Evolutionary conservation across 2,888 invertebrate genomes (phyloP).

Genomic region (Hyppa rectilinea): DNA sequence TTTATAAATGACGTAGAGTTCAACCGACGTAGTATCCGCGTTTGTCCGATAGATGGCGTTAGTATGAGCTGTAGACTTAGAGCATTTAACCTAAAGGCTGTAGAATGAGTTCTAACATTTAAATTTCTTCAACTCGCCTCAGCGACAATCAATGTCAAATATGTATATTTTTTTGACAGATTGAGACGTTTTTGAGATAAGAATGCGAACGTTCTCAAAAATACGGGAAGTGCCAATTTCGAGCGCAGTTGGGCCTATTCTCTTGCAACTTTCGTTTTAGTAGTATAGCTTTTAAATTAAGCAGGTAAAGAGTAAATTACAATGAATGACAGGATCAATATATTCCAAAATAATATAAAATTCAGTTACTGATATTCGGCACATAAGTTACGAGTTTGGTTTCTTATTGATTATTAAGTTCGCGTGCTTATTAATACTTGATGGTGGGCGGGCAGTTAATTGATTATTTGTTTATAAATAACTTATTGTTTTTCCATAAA

Average conservation of each 20-base stretch:
- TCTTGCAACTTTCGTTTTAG: background rate
- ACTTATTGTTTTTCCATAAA: background rate
- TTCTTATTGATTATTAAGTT: background rate
- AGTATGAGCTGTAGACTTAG: background rate
- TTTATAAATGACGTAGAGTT: background rate
- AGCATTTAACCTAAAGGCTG: no score
- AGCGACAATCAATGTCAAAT: background rate
- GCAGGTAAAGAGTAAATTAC: background rate
- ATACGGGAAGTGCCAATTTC: background rate
- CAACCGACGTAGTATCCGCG: background rate
- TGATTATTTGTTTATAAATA: background rate
- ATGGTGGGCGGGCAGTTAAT: background rate
- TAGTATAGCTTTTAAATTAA: background rate
- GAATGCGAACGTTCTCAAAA: background rate
- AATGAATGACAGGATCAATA: background rate
- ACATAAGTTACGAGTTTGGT: background rate
- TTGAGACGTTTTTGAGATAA: background rate
- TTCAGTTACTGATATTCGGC: background rate
- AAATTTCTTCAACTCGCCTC: no score
- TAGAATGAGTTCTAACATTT: no score
- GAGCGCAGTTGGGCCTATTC: background rate
- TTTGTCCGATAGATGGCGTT: conserved; percentile 38
- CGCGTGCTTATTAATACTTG: background rate
- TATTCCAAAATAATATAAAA: background rate
- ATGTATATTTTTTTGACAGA: background rate